Conservation (phyloP, 1,140 invertebrate species). For the Calephelis nemesis region DNA sequence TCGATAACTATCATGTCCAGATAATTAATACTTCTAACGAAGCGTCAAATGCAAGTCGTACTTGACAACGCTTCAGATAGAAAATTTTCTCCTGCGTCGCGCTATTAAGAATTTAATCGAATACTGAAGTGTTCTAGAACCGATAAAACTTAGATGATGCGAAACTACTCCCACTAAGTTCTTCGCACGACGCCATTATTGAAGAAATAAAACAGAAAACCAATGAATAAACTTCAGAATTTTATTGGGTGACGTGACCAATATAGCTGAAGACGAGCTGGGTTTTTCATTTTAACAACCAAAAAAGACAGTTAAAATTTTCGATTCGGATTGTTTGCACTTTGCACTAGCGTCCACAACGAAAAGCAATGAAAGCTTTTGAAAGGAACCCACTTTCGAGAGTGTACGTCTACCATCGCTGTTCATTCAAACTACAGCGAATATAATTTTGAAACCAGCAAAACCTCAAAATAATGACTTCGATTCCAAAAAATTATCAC, state of each 20-base stretch:
- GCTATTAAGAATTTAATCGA: conserved; percentile 15
- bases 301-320: no score
- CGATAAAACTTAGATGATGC: conserved; percentile 10
- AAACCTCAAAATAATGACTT: no score
- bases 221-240: conserved; percentile 5
- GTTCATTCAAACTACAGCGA: no score
- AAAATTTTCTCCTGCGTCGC: conserved; percentile 1
- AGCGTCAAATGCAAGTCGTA: not conserved
- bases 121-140: conserved; percentile 9
- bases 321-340: no score
- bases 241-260: conserved; percentile 12
- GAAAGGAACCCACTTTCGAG: no score
- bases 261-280: not conserved
- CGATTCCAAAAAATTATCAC: no score
- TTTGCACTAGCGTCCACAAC: no score
- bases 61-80: not conserved
- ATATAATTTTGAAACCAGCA: no score
- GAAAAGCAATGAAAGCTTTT: no score
- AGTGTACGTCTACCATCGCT: no score
- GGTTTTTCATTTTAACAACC: no score
- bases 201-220: conserved; percentile 13
- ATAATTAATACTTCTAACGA: not conserved
- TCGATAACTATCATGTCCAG: no score
- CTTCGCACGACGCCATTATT: conserved; percentile 10
- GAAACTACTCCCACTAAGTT: conserved; percentile 3